Percentiles rank a stretch among this genome's conserved stretches.
phyloP scores from a whole-genome alignment of 2,888 invertebrate genomes.

The Gymnocheta viridis region DNA sequence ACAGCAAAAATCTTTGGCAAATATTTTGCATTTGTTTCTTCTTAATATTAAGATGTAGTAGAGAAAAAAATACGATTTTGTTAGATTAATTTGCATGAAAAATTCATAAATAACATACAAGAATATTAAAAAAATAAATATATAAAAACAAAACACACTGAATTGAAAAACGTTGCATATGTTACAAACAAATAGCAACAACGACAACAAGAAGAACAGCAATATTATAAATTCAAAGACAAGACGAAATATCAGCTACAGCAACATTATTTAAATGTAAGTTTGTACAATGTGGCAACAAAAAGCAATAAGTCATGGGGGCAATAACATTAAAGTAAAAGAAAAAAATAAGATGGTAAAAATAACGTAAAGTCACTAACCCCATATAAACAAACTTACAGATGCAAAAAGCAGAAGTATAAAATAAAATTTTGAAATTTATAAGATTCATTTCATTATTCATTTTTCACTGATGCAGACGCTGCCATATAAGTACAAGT shows the following conservation, averaged over 20 bases:
- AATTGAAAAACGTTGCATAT: conserved; percentile 66
- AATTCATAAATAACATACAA: conserved; percentile 69
- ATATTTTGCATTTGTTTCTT: conserved; percentile 17
- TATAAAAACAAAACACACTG: conserved; percentile 1
- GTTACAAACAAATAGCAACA: conserved; percentile 46
- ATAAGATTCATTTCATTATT: conserved; percentile 22
- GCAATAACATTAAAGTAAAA: conserved; percentile 34
- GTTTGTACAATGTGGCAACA: conserved; percentile 50
- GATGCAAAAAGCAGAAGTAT: background rate
- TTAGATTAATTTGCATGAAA: conserved; percentile 69
- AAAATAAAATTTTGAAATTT: conserved; percentile 29
- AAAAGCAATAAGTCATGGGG: conserved; percentile 67
- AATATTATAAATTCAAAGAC: conserved; percentile 4
- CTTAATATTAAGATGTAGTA: background rate
- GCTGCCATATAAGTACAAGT: conserved; percentile 31
- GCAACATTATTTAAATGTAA: conserved; percentile 4
- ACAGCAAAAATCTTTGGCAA: conserved; percentile 31
- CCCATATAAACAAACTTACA: conserved; percentile 50
- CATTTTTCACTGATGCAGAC: background rate
- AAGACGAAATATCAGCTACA: conserved; percentile 35
- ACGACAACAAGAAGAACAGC: conserved; percentile 21
- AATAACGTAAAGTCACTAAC: conserved; percentile 60
- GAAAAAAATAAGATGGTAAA: background rate
- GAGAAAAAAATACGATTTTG: conserved; percentile 40
- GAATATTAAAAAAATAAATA: conserved; percentile 29